phyloP scores from a whole-genome alignment of 2,113 vertebrate genomes.

The Hypanus sabinus region DNA sequence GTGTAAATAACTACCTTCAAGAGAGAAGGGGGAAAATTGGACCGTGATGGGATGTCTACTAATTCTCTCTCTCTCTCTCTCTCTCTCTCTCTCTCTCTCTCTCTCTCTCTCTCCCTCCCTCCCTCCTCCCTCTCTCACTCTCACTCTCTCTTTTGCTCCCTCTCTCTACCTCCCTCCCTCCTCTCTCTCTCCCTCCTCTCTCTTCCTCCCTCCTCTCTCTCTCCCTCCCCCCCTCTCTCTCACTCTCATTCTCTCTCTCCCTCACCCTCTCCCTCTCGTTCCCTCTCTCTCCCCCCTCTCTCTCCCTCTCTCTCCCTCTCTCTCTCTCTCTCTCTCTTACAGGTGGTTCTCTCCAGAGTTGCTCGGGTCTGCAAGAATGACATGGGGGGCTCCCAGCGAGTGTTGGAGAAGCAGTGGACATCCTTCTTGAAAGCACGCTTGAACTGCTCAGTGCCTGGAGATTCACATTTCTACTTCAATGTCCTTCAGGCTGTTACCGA shows the following conservation, averaged over 20 bases:
- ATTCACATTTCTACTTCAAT: slow-evolving; percentile 95
- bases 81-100: too few species aligned
- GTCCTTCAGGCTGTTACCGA: slow-evolving; percentile 86
- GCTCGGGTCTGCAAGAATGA: slow-evolving; percentile 87
- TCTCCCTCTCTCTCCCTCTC: too few species aligned
- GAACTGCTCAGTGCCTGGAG: slow-evolving; percentile 89
- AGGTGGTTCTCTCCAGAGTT: slow-evolving; percentile 90
- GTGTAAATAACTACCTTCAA: neutral
- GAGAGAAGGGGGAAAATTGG: neutral
- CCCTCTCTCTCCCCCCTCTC: too few species aligned
- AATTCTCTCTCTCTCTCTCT: neutral
- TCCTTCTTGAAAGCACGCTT: slow-evolving; percentile 92
- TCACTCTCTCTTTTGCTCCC: too few species aligned
- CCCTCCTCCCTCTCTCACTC: too few species aligned
- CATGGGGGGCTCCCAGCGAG: slow-evolving; percentile 80
- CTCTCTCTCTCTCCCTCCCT: too few species aligned
- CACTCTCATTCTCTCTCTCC: too few species aligned
- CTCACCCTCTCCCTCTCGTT: too few species aligned
- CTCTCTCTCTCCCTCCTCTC: too few species aligned
- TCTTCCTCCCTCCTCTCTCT: too few species aligned
- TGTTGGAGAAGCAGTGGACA: slow-evolving; percentile 95
- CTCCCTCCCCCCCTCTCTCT: too few species aligned
- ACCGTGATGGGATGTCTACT: neutral
- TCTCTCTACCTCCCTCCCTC: too few species aligned
- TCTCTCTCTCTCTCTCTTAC: neutral